phyloP scores from a whole-genome alignment of 2,797 vertebrate species.

The Myripristis murdjan region DNA sequence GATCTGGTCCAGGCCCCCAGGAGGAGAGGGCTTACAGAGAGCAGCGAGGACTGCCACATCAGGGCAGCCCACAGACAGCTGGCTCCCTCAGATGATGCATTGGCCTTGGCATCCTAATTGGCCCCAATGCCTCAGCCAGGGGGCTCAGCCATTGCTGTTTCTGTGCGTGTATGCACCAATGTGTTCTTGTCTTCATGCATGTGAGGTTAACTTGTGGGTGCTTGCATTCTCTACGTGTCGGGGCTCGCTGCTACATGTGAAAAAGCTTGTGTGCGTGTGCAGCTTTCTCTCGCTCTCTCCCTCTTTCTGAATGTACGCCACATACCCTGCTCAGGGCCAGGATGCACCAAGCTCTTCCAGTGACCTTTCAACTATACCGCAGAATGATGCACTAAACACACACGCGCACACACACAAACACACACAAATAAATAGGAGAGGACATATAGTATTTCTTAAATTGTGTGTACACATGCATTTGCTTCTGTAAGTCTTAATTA shows the following conservation, averaged over 20 bases:
- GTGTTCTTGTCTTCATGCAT: conserved; percentile 44
- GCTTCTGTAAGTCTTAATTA: background rate
- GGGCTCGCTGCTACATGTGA: conserved; percentile 5
- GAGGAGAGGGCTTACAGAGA: conserved; percentile 68
- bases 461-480: background rate
- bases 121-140: conserved; percentile 70
- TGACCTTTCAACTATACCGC: conserved; percentile 73
- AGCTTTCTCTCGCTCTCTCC: conserved; percentile 17
- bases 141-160: conserved; percentile 63
- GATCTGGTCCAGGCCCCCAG: conserved; percentile 62
- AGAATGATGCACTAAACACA: conserved; percentile 24
- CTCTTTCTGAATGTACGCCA: conserved; percentile 55
- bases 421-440: background rate
- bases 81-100: conserved; percentile 78
- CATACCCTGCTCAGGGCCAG: conserved; percentile 41
- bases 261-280: conserved; percentile 5
- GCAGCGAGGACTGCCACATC: conserved; percentile 70
- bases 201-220: conserved; percentile 16
- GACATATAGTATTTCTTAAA: conserved; percentile 6
- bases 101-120: conserved; percentile 81
- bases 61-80: conserved; percentile 79
- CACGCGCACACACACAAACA: background rate
- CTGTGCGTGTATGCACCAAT: conserved; percentile 50
- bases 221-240: conserved; percentile 30
- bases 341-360: conserved; percentile 45